Evolutionary conservation across 2,888 invertebrate genomes (phyloP).

Genomic region (Exephanes ischioxanthus): DNA sequence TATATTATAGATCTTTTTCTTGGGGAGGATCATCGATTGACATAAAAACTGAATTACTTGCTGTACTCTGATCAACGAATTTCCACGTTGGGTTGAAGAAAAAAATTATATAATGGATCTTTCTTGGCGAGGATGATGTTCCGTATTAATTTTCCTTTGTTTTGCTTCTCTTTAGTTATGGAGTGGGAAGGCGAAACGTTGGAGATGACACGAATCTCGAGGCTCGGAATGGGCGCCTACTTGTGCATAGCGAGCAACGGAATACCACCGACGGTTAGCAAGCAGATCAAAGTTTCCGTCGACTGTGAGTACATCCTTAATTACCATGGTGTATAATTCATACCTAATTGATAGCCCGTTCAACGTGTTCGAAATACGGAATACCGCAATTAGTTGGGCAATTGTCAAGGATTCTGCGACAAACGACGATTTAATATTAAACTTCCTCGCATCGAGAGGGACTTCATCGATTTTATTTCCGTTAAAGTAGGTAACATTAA

Average conservation of each 20-base stretch:
- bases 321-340: constrained; percentile 8
- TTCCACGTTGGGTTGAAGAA: background rate
- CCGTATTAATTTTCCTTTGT: background rate
- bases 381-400: background rate
- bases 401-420: background rate
- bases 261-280: constrained; percentile 95
- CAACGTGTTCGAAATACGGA: background rate
- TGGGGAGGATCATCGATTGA: background rate
- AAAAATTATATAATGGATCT: background rate
- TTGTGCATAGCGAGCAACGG: constrained; percentile 96
- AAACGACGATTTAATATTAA: background rate
- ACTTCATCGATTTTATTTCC: background rate
- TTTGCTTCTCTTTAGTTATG: constrained; percentile 86
- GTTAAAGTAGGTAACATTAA: background rate
- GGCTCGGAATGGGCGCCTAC: constrained; percentile 96
- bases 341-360: background rate
- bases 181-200: constrained; percentile 95
- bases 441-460: background rate
- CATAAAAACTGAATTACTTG: background rate
- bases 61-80: background rate
- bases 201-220: constrained; percentile 93
- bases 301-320: constrained; percentile 91
- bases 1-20: background rate
- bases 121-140: background rate
- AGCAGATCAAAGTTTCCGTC: constrained; percentile 96